Percentiles rank a stretch among this genome's conserved stretches.
These are phyloP conservation scores for Oxystoma pomonae DNA, from an alignment of 2,888 invertebrate species.

Conservation along the genomic window DNA sequence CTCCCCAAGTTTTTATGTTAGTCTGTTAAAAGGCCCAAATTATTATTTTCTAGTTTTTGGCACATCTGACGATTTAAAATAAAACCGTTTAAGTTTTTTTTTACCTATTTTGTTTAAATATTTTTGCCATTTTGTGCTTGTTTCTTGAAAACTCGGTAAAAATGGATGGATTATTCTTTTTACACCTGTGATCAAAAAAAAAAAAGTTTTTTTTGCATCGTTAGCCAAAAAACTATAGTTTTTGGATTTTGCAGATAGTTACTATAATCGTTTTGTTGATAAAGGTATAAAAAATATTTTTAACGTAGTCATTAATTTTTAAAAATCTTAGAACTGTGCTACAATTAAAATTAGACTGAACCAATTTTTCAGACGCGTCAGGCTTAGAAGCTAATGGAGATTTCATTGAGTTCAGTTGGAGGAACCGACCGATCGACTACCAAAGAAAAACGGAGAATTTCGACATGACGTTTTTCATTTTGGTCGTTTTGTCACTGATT, in stretches of 20 bases:
- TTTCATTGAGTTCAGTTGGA: constrained; percentile 52
- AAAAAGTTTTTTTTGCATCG: too few relatives aligned
- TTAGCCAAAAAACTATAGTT: too few relatives aligned
- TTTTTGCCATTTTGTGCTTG: not conserved
- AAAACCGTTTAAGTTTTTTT: too few relatives aligned
- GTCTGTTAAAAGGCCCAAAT: too few relatives aligned
- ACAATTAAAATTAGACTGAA: constrained; percentile 37
- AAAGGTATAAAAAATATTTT: too few relatives aligned
- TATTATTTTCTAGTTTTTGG: too few relatives aligned
- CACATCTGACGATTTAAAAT: too few relatives aligned
- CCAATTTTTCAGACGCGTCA: constrained; percentile 39
- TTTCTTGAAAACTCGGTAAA: not conserved
- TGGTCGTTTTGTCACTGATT: constrained; percentile 39
- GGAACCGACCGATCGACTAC: constrained; percentile 47
- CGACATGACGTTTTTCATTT: constrained; percentile 41
- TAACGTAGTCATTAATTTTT: too few relatives aligned
- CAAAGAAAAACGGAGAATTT: constrained; percentile 37
- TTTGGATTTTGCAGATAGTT: too few relatives aligned
- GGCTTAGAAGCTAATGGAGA: constrained; percentile 53
- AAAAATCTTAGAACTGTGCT: not conserved
- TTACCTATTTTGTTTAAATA: not conserved
- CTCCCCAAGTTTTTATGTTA: too few relatives aligned
- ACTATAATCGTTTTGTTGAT: too few relatives aligned
- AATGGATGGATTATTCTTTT: not conserved
- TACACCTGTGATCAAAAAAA: too few relatives aligned